Conservation (phyloP, 1,140 invertebrate species). For the Chionoecetes opilio region DNA sequence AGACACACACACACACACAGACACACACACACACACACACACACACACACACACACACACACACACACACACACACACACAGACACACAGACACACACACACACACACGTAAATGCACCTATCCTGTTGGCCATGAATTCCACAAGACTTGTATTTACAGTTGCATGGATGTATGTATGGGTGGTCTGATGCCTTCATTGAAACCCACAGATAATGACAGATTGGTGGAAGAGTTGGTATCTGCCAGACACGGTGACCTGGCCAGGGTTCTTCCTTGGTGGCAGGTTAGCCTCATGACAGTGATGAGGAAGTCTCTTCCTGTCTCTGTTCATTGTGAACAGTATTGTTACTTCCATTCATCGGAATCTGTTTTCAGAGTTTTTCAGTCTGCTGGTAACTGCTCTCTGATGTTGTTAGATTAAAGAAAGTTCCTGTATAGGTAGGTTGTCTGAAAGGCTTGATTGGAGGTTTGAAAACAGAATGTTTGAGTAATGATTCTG, state of each 20-base stretch:
- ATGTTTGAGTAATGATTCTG: not conserved
- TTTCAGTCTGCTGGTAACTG: not conserved
- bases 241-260: constrained; percentile 47
- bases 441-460: not conserved
- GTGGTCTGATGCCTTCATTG: constrained; percentile 56
- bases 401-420: not conserved
- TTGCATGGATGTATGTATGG: not conserved
- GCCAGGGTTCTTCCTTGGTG: constrained; percentile 28
- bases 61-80: no score
- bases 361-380: not conserved
- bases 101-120: not conserved
- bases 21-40: no score
- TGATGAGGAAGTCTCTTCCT: not conserved
- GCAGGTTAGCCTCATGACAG: not conserved
- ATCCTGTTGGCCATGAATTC: not conserved
- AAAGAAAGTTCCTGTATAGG: not conserved
- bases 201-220: constrained; percentile 73
- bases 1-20: no score
- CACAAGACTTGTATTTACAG: not conserved
- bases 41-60: no score
- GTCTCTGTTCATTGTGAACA: constrained; percentile 16
- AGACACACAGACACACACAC: no score
- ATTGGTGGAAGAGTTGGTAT: constrained; percentile 61
- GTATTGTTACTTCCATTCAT: not conserved
- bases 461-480: not conserved